Conservation (phyloP, 1,140 invertebrate genomes). For the Odontomachus brunneus region DNA sequence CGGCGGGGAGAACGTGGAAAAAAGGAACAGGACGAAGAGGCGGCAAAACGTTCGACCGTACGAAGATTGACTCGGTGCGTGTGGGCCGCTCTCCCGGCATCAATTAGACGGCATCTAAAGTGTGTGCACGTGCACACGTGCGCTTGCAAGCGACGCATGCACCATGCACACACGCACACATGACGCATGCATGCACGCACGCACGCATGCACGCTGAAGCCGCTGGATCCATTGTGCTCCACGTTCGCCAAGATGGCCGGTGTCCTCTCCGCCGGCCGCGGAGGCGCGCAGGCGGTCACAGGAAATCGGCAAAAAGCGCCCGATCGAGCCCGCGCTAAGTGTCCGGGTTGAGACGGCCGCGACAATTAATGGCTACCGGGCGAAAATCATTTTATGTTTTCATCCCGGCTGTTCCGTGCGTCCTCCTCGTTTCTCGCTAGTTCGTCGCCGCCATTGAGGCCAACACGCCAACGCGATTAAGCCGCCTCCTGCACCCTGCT, state of each 20-base stretch:
- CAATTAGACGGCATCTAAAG: slow-evolving; percentile 76
- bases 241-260: slow-evolving; percentile 70
- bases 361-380: slow-evolving; percentile 77
- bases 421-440: not conserved
- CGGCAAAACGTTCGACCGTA: slow-evolving; percentile 70
- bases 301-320: slow-evolving; percentile 70
- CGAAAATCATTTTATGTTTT: slow-evolving; percentile 81
- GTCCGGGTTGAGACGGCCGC: slow-evolving; percentile 62
- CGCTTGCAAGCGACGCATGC: slow-evolving; percentile 20
- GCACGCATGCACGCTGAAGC: slow-evolving; percentile 41
- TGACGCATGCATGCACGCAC: slow-evolving; percentile 16
- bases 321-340: slow-evolving; percentile 65
- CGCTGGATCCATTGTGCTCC: slow-evolving; percentile 64
- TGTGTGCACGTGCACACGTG: slow-evolving; percentile 62
- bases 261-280: slow-evolving; percentile 23
- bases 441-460: not conserved
- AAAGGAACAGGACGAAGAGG: slow-evolving; percentile 55
- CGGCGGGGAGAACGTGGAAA: slow-evolving; percentile 23
- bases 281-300: slow-evolving; percentile 37
- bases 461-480: not conserved
- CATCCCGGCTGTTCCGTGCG: slow-evolving; percentile 63
- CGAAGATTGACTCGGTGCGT: slow-evolving; percentile 78
- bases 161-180: slow-evolving; percentile 33
- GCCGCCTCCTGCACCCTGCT: not conserved
- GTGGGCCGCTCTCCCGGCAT: slow-evolving; percentile 76